A percentile compares a stretch with the other conserved stretches of the same genome.
phyloP scores from a whole-genome alignment of 1,140 invertebrate genomes.

The Drosophila willistoni region DNA sequence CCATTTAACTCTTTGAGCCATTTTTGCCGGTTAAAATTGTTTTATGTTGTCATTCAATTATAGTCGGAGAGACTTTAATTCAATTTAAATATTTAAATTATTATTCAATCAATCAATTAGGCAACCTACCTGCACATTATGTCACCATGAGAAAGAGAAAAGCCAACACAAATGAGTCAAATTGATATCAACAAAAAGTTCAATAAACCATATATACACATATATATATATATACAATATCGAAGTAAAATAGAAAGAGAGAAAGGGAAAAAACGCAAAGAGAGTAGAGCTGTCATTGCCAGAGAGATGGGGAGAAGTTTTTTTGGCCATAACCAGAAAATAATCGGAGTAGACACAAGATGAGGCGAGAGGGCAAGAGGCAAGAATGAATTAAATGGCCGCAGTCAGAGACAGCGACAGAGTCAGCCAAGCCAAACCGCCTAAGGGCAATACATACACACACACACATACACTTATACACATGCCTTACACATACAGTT shows the following conservation, averaged over 20 bases:
- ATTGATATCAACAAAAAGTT: conserved; percentile 8
- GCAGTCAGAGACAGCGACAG: conserved; percentile 7
- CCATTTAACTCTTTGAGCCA: not conserved
- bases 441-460: not conserved
- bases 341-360: conserved; percentile 8
- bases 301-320: not conserved
- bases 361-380: not conserved
- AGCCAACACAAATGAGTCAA: not conserved
- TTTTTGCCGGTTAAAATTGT: not conserved
- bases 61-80: not conserved
- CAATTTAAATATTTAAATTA: conserved; percentile 10
- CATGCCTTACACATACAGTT: not conserved
- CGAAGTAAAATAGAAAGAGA: not conserved
- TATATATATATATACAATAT: not conserved
- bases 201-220: not conserved
- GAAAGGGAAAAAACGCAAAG: not conserved
- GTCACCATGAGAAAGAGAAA: not conserved
- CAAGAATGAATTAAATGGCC: conserved; percentile 7
- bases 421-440: conserved; percentile 8
- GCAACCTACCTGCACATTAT: not conserved
- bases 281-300: conserved; percentile 2
- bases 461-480: not conserved
- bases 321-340: conserved; percentile 3
- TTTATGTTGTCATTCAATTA: conserved; percentile 1
- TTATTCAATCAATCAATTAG: conserved; percentile 8